Conservation (phyloP, 2,113 vertebrate species). For the Stomatorhinus ivindoensis region DNA sequence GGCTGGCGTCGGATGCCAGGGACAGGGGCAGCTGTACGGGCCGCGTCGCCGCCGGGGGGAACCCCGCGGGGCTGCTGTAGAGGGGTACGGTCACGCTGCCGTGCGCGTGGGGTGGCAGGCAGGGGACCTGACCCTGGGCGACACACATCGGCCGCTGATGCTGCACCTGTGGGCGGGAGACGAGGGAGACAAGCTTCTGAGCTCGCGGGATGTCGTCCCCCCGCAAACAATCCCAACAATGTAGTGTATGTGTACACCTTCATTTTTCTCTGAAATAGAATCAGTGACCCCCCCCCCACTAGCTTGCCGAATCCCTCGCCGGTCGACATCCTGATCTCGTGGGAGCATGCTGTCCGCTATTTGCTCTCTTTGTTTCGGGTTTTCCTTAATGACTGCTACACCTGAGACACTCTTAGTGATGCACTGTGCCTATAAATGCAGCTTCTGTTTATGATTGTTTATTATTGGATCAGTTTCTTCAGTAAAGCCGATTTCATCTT, state of each 20-base stretch:
- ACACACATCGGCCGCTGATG: constrained; percentile 48
- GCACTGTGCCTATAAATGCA: not conserved
- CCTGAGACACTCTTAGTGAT: not conserved
- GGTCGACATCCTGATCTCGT: too few relatives aligned
- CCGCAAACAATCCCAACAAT: not conserved
- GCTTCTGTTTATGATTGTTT: not conserved
- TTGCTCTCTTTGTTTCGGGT: not conserved
- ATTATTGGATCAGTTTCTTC: not conserved
- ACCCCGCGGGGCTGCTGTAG: constrained; percentile 67
- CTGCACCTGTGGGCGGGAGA: not conserved
- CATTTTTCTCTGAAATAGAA: not conserved
- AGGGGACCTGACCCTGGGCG: constrained; percentile 45
- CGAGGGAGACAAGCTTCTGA: not conserved
- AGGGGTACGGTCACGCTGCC: constrained; percentile 60
- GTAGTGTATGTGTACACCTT: not conserved
- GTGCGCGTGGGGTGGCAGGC: constrained; percentile 56
- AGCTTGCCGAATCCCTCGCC: too few relatives aligned
- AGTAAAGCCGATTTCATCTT: not conserved
- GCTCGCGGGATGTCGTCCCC: too few relatives aligned
- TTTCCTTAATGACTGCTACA: not conserved
- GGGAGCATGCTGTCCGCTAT: not conserved
- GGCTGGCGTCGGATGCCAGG: constrained; percentile 42
- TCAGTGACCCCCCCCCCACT: not conserved
- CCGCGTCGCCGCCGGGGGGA: constrained; percentile 56
- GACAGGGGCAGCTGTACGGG: constrained; percentile 35